These are phyloP conservation scores for Pygocentrus nattereri DNA, from an alignment of 2,797 vertebrate species.

Conservation along the genomic window DNA sequence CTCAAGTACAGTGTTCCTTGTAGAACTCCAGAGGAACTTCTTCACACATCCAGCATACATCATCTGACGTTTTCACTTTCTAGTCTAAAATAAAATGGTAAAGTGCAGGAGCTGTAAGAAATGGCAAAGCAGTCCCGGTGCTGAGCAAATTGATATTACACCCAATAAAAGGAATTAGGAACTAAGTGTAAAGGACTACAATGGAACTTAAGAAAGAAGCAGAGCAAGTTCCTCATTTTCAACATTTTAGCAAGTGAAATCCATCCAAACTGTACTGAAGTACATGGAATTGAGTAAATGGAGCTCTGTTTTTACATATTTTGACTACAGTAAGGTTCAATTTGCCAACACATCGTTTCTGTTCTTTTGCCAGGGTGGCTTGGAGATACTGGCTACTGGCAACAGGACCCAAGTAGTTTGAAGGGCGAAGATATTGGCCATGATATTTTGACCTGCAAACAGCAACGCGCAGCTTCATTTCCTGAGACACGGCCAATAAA, in stretches of 20 bases:
- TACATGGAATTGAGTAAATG: too few relatives aligned
- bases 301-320: too few relatives aligned
- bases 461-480: slow-evolving; percentile 63
- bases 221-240: too few relatives aligned
- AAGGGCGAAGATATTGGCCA: slow-evolving; percentile 70
- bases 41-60: too few relatives aligned
- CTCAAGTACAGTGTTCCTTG: too few relatives aligned
- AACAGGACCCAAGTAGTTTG: background rate
- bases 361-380: background rate
- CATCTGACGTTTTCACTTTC: background rate
- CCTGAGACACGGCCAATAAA: slow-evolving; percentile 79
- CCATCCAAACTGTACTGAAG: too few relatives aligned
- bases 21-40: too few relatives aligned
- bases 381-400: background rate
- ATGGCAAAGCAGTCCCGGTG: background rate
- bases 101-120: background rate
- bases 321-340: background rate
- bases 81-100: background rate
- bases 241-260: too few relatives aligned
- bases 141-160: background rate
- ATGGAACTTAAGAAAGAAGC: background rate
- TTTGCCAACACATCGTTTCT: background rate
- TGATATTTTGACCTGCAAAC: slow-evolving; percentile 67
- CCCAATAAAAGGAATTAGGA: background rate
- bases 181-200: background rate